Evolutionary conservation across 2,113 vertebrate species (phyloP), one percentile per base, ranked within the genome.

Genomic region (Centropus bengalensis): DNA sequence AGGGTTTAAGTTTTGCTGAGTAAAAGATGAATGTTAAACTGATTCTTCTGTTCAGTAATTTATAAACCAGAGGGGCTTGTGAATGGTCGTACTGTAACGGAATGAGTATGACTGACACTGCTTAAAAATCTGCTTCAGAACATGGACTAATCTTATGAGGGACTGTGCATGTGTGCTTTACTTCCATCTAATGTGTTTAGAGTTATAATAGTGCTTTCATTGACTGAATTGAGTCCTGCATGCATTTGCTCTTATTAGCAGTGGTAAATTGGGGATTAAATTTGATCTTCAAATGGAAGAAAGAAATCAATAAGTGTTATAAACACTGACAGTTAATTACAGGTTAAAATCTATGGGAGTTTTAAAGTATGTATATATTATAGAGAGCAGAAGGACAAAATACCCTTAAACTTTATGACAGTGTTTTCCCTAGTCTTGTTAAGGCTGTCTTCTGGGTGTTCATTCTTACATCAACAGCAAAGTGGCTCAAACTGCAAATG

Each of bases 151-250:
- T 58, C 30, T 82, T 36, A 14, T 0, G 3, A 28, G 45, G 45
- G 20, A 17, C 30, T n/a, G 24, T 38, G 30, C 9, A 8, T 0
- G 0, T 8, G 32, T 59, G 63, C 68, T 49, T 70, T 4, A 0
- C 27, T 71, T 66, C 63, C 19, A 18, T 36, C 22, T 26, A 3
- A 18, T 4, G n/a, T 36, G 38, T 54, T 75, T 67, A 22, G 59
- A 76, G 32, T 47, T 60, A 64, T 36, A 69, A 14, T 38, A n/a
- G 28, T 23, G 38, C 42, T 27, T 44, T 51, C 32, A 19, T 23
- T 82, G 24, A n/a, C 59, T 67, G 52, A 55, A 38, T 8, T 24
- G 40, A 60, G 58, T 55, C 14, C 33, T 45, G 36, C 19, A n/a
- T 22, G 11, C 52, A 11, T 42, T 79, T 59, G n/a, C 19, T 77